Conservation (phyloP, 2,797 vertebrate genomes). For the Tinamus major region DNA sequence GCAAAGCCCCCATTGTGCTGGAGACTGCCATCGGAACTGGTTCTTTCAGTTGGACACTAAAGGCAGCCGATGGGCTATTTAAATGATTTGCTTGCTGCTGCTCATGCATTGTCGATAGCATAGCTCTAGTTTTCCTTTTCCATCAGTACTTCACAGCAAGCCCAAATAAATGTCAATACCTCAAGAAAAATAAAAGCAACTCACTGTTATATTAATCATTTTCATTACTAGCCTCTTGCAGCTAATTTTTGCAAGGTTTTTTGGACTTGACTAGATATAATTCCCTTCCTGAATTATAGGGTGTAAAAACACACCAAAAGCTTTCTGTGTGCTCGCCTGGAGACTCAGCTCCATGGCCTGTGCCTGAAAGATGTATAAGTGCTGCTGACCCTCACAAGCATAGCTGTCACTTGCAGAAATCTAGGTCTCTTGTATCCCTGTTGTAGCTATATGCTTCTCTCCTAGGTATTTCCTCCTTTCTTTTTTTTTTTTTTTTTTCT, state of each 20-base stretch:
- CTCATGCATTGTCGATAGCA: not conserved
- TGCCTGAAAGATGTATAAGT: not conserved
- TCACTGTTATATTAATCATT: not conserved
- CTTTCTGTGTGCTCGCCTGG: not conserved
- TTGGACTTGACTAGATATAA: accelerated
- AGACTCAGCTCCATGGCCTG: not conserved
- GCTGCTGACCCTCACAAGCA: not conserved
- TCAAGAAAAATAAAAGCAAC: not conserved
- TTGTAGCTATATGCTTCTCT: not conserved
- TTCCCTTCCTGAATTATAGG: not conserved
- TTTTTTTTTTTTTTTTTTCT: not conserved
- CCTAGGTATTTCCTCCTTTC: not conserved
- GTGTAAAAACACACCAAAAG: not conserved
- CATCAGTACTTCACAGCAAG: no score
- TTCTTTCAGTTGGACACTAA: not conserved
- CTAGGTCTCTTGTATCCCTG: not conserved
- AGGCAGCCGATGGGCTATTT: not conserved
- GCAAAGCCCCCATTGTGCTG: not conserved
- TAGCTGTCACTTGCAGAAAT: not conserved
- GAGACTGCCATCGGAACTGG: not conserved
- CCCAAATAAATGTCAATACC: not conserved
- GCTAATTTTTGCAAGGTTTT: not conserved
- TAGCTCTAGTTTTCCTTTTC: not conserved
- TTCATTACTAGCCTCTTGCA: not conserved
- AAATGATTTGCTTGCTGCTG: not conserved